Evolutionary conservation across 2,888 invertebrate species (phyloP), one percentile per base, ranked within the genome.

Genomic region (Actias luna): DNA sequence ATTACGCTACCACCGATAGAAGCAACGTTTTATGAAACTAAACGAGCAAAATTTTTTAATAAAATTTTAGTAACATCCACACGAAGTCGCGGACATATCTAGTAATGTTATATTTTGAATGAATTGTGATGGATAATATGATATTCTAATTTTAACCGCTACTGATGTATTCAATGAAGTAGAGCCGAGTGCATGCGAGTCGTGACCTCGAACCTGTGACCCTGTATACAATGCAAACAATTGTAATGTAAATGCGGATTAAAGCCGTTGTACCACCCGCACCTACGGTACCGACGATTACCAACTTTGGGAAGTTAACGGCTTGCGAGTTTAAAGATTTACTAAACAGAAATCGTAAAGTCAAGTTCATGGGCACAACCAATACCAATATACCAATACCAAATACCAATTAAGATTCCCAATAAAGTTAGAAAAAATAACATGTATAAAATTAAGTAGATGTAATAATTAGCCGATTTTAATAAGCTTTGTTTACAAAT

Each of bases 131-230:
- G 22, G 63, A 65, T 65, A 60, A 63, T 63, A 71, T 65, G 60
- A 63, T 63, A 71, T 66, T 64, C 68, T 63, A 69, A 69, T 60
- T 64, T 69, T 65, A 70, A 67, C 64, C 65, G 29, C 35, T 57
- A 76, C 73, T 74, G 75, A 80, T 69, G 71, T 72, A 74, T 70
- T 76, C 73, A 78, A 77, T 79, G 75, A 79, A 69, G 73, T 74
- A 73, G 75, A 78, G 72, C 68, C 71, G 76, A 75, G 70, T 79
- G 80, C 78, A 78, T 78, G 79, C 76, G 73, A 72, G 77, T 70
- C 74, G 70, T 77, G 88, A 85, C 91, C 92, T 89, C 91, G 86
- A 91, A 90, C 90, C 88, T 83, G 82, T 81, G 87, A 90, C 89
- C 89, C 88, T 85, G 83, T 78, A 76, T 75, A 87, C 87, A 86